Conservation (phyloP, 2,797 vertebrate genomes). For the Rhinichthys osculus region DNA sequence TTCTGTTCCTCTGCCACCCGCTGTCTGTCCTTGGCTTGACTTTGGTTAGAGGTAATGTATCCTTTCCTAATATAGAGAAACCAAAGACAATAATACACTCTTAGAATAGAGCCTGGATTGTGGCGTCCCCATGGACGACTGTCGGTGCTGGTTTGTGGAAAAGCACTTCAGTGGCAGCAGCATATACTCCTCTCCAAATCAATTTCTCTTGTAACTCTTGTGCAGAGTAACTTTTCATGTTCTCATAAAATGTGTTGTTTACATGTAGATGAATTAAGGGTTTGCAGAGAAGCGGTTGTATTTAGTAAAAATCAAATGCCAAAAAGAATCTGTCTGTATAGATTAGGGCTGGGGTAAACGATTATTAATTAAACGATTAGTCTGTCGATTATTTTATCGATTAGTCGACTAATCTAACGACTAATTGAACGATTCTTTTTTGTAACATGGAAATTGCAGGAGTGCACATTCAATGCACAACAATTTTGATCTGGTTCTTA, state of each 20-base stretch:
- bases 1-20: conserved; percentile 31
- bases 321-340: neutral
- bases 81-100: conserved; percentile 60
- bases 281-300: neutral
- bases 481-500: too few species aligned
- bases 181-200: conserved; percentile 47
- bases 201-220: conserved; percentile 35
- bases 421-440: too few species aligned
- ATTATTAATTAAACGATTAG: too few species aligned
- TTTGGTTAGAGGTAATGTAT: conserved; percentile 68
- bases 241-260: neutral
- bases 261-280: neutral
- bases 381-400: too few species aligned
- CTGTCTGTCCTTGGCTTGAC: conserved; percentile 64
- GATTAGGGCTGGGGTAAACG: too few species aligned
- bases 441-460: too few species aligned
- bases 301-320: neutral
- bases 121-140: conserved; percentile 62
- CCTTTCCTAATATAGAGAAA: conserved; percentile 68
- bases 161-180: conserved; percentile 48
- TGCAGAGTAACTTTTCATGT: conserved; percentile 6
- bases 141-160: conserved; percentile 51
- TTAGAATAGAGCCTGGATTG: conserved; percentile 64
- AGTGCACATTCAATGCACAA: too few species aligned
- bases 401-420: too few species aligned